Percentiles rank a stretch among this genome's conserved stretches.
Conservation (phyloP, 2,797 vertebrate species). For the Pterois miles region DNA sequence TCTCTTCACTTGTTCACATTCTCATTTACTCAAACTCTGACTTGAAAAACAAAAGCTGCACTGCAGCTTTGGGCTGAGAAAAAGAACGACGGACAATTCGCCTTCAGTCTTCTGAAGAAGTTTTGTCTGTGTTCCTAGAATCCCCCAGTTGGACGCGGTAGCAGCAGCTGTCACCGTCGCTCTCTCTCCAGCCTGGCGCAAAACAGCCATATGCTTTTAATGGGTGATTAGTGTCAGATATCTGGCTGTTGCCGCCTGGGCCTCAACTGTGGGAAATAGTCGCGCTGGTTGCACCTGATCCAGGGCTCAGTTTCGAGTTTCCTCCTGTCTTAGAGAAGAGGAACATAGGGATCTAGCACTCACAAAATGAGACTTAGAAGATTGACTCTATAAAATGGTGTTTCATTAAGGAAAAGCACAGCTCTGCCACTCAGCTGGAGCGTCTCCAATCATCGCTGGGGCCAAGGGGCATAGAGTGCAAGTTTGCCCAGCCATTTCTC, state of each 20-base stretch:
- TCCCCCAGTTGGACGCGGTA: slow-evolving; percentile 66
- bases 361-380: slow-evolving; percentile 61
- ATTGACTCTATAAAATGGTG: slow-evolving; percentile 55
- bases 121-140: slow-evolving; percentile 70
- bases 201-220: slow-evolving; percentile 81
- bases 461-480: slow-evolving; percentile 27
- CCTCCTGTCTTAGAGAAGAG: slow-evolving; percentile 56
- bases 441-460: slow-evolving; percentile 14
- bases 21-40: slow-evolving; percentile 23
- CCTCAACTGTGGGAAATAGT: slow-evolving; percentile 84
- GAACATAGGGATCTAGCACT: slow-evolving; percentile 60
- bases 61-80: slow-evolving; percentile 38
- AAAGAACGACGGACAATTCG: slow-evolving; percentile 38
- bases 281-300: slow-evolving; percentile 79
- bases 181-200: slow-evolving; percentile 62
- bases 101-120: slow-evolving; percentile 46
- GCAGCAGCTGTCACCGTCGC: slow-evolving; percentile 81
- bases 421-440: slow-evolving; percentile 30
- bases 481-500: slow-evolving; percentile 20
- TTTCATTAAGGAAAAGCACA: slow-evolving; percentile 68
- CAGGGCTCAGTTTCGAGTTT: slow-evolving; percentile 80
- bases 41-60: slow-evolving; percentile 27
- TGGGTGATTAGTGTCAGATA: slow-evolving; percentile 88
- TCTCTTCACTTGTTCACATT: neutral
- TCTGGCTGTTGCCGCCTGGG: slow-evolving; percentile 72